Conservation (phyloP, 2,797 vertebrate genomes). For the Hybognathus amarus region DNA sequence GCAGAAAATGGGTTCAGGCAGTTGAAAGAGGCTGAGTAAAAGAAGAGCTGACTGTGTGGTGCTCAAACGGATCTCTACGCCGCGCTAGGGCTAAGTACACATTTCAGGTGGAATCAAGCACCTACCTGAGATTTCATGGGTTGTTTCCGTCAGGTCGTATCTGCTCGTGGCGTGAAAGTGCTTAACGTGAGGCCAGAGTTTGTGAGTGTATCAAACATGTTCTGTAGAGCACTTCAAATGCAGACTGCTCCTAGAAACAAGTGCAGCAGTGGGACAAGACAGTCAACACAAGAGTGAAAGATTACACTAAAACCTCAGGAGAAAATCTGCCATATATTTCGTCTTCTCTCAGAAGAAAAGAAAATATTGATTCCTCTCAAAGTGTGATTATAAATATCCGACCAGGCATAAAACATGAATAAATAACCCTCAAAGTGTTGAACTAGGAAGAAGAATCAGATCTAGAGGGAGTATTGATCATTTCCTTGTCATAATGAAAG, state of each 20-base stretch:
- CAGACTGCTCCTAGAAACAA: background rate
- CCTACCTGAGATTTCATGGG: slow-evolving; percentile 35
- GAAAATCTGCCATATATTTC: background rate
- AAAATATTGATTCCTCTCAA: slow-evolving; percentile 16
- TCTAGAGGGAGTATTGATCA: slow-evolving; percentile 22
- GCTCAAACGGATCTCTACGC: slow-evolving; percentile 7
- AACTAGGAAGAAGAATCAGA: slow-evolving; percentile 7
- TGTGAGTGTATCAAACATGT: slow-evolving; percentile 11
- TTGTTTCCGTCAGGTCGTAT: slow-evolving; percentile 30
- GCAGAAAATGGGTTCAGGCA: slow-evolving; percentile 49
- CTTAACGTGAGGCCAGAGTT: background rate
- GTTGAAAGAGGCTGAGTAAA: slow-evolving; percentile 37
- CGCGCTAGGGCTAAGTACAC: background rate
- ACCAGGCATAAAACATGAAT: slow-evolving; percentile 15
- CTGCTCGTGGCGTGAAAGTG: background rate
- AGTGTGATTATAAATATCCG: slow-evolving; percentile 20
- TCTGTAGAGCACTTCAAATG: slow-evolving; percentile 3
- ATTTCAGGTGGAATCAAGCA: slow-evolving; percentile 33
- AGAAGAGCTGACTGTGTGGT: slow-evolving; percentile 17
- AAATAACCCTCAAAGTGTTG: slow-evolving; percentile 10
- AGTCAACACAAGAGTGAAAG: slow-evolving; percentile 6
- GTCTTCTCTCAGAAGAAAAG: slow-evolving; percentile 5
- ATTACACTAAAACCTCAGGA: slow-evolving; percentile 5
- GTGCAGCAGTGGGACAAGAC: slow-evolving; percentile 6
- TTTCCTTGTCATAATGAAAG: slow-evolving; percentile 19